Percentiles rank a stretch among this genome's conserved stretches.
These are phyloP conservation scores for Catharus bicknelli DNA, from an alignment of 2,113 vertebrate genomes.

Conservation along the genomic window DNA sequence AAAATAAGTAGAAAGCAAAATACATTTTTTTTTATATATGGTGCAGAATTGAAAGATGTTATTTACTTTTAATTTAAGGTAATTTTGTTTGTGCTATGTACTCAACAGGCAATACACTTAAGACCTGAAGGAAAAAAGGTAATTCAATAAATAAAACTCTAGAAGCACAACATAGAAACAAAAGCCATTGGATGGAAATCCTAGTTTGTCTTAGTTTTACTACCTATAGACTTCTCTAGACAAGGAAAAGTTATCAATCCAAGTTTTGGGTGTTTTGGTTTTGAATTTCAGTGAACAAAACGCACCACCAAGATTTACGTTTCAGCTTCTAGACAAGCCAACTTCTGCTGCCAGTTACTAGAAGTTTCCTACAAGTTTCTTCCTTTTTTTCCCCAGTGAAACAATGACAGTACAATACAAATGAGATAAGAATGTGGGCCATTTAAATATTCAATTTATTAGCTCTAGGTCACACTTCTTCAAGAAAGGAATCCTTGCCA, in stretches of 20 bases:
- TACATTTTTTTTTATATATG: no score
- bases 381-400: neutral
- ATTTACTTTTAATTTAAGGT: neutral
- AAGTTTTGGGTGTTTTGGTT: neutral
- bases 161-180: neutral
- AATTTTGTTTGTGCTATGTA: neutral
- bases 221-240: neutral
- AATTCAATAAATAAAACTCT: neutral
- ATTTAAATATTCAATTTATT: neutral
- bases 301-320: neutral
- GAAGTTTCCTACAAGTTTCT: neutral
- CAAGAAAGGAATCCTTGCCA: neutral
- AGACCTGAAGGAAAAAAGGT: neutral
- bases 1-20: neutral
- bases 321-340: neutral
- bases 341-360: neutral
- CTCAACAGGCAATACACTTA: neutral
- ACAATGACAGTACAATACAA: neutral
- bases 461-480: neutral
- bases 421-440: neutral
- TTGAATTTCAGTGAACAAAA: neutral
- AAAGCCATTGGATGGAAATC: neutral
- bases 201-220: neutral
- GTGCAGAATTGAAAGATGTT: neutral
- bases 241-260: neutral